Evolutionary conservation across 2,888 invertebrate genomes (phyloP), one percentile per base, ranked within the genome.

Genomic region (Augiades crinisus): DNA sequence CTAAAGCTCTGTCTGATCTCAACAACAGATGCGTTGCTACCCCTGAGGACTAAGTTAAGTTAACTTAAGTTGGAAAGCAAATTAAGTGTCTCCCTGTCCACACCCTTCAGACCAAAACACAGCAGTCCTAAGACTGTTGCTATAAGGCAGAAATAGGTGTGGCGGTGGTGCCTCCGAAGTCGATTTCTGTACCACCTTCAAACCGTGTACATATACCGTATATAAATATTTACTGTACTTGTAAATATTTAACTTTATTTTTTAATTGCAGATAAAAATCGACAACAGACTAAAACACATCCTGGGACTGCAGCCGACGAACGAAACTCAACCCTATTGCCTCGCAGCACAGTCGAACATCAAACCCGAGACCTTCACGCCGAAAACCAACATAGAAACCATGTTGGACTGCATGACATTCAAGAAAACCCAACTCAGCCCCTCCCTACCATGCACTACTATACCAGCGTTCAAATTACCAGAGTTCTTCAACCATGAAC

Each of bases 251-350:
- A 17, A 14, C n/a, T 7, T 8, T n/a, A 19, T 12, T 45, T 43
- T 21, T 47, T 49, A 58, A 47, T 52, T 49, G 3, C 70, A 87
- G 87, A 63, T 71, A 0, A 78, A 70, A 55, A 81, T 86, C 44
- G 81, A 85, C 59, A 76, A 77, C 40, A 73, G 73, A 0, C 63
- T 88, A 0, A 85, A 86, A 53, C 68, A 76, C 59, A 73, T 78
- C 2, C 54, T 84, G 1, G 85, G 84, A 0, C 54, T 83, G 0
- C 73, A 74, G 7, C 57, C 71, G 0, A 59, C 70, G 0, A 71
- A 64, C 52, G 70, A 71, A 14, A 57, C 55, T 0, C 70, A 62
- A 37, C 58, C 54, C 0, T 56, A 55, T 36, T 47, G 36, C 5
- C 21, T 38, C 4, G 5, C 21, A 3, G 24, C 47, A 34, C 30